Conservation (phyloP, 2,888 invertebrate genomes). For the Ornithoptera alexandrae region DNA sequence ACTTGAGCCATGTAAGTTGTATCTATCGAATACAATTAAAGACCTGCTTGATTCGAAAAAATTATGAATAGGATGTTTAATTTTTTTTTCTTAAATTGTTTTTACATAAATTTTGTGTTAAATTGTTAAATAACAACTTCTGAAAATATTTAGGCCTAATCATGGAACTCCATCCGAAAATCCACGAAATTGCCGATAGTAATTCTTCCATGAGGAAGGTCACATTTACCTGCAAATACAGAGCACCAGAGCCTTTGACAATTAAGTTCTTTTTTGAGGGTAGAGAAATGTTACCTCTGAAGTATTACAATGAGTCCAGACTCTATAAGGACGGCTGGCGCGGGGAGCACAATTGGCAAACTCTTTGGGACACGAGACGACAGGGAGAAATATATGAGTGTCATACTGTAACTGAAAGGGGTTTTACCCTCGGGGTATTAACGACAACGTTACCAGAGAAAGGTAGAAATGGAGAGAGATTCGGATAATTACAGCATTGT, state of each 20-base stretch:
- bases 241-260: constrained; percentile 63
- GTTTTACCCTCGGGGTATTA: constrained; percentile 61
- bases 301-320: constrained; percentile 51
- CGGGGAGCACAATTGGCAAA: constrained; percentile 54
- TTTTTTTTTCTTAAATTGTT: no score
- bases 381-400: constrained; percentile 59
- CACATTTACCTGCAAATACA: constrained; percentile 65
- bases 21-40: no score
- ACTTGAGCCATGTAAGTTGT: no score
- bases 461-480: constrained; percentile 45
- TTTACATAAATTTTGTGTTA: no score
- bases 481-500: constrained; percentile 29
- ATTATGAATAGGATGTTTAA: no score
- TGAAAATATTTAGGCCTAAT: constrained; percentile 55
- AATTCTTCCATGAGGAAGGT: constrained; percentile 46
- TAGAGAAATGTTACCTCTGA: constrained; percentile 46
- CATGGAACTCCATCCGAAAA: constrained; percentile 69
- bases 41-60: no score
- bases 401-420: constrained; percentile 58
- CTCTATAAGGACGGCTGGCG: constrained; percentile 60
- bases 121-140: constrained; percentile 22
- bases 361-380: constrained; percentile 54
- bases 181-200: constrained; percentile 45
- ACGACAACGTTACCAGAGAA: constrained; percentile 57
- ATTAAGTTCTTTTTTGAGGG: constrained; percentile 63